Conservation (phyloP, 2,113 vertebrate genomes). For the Platanista minor region DNA sequence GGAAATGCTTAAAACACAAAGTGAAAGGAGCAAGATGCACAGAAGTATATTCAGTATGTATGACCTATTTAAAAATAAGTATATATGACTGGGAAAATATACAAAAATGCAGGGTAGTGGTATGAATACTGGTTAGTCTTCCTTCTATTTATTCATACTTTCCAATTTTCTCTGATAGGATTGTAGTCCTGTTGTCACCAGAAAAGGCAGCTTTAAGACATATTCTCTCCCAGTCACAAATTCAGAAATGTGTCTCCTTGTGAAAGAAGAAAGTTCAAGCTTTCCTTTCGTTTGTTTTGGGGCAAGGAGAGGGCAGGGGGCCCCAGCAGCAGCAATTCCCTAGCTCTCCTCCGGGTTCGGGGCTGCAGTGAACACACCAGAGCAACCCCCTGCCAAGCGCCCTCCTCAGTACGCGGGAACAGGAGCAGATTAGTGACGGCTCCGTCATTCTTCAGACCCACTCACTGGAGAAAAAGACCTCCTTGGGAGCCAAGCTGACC, state of each 20-base stretch:
- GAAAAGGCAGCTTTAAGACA: conserved; percentile 39
- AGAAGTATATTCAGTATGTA: not conserved
- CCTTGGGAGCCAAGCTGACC: conserved; percentile 51
- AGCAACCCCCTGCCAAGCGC: conserved; percentile 35
- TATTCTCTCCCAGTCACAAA: not conserved
- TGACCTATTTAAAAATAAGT: not conserved
- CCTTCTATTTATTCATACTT: not conserved
- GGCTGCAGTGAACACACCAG: conserved; percentile 39
- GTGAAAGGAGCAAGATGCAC: not conserved
- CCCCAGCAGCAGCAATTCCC: conserved; percentile 79
- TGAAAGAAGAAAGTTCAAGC: not conserved
- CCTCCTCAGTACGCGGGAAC: conserved; percentile 36
- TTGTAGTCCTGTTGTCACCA: not conserved
- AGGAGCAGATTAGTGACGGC: conserved; percentile 48
- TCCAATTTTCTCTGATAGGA: not conserved
- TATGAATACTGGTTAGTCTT: not conserved
- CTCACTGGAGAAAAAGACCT: conserved; percentile 73
- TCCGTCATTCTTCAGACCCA: conserved; percentile 58
- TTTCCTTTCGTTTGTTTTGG: conserved; percentile 38
- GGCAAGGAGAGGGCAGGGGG: conserved; percentile 80
- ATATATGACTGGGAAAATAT: not conserved
- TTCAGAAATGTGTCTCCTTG: not conserved
- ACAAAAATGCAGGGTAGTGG: not conserved
- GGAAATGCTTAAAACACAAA: not conserved
- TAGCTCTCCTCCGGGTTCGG: conserved; percentile 59